These are phyloP conservation scores for Dreissena rostriformis DNA, from an alignment of 1,140 invertebrate genomes.

Conservation along the genomic window DNA sequence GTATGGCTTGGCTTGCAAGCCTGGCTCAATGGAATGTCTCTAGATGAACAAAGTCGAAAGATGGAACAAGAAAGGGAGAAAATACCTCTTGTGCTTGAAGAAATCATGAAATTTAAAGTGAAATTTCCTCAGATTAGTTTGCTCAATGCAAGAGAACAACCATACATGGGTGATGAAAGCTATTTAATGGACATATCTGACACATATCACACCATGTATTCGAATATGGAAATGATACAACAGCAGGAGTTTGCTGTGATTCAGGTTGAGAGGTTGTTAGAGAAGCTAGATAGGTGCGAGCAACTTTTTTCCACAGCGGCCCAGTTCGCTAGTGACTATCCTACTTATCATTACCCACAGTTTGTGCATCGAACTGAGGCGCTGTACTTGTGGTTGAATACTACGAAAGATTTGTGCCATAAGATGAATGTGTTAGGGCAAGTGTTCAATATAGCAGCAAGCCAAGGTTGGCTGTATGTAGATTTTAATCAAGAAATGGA, in stretches of 20 bases:
- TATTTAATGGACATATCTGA: slow-evolving; percentile 60
- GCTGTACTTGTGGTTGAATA: slow-evolving; percentile 95
- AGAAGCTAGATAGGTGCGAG: slow-evolving; percentile 88
- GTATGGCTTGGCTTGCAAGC: slow-evolving; percentile 95
- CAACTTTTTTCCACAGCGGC: slow-evolving; percentile 92
- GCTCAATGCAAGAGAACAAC: slow-evolving; percentile 5
- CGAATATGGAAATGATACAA: slow-evolving; percentile 62
- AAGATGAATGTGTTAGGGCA: slow-evolving; percentile 90
- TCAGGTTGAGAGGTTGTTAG: slow-evolving; percentile 88
- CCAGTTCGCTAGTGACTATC: slow-evolving; percentile 88
- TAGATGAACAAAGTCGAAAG: slow-evolving; percentile 89
- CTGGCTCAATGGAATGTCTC: slow-evolving; percentile 87
- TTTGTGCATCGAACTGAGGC: slow-evolving; percentile 88
- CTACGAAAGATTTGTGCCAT: slow-evolving; percentile 90
- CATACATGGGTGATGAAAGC: neutral
- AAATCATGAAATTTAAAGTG: slow-evolving; percentile 89
- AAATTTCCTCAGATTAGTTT: slow-evolving; percentile 14
- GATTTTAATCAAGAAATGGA: slow-evolving; percentile 51
- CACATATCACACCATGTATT: slow-evolving; percentile 62
- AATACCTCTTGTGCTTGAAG: slow-evolving; percentile 87
- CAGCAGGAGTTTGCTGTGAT: slow-evolving; percentile 84
- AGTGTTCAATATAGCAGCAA: slow-evolving; percentile 85
- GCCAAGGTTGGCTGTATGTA: slow-evolving; percentile 79
- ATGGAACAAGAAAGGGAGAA: slow-evolving; percentile 88
- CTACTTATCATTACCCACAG: slow-evolving; percentile 86